phyloP scores from a whole-genome alignment of 2,113 vertebrate species.

The Lamprologus speciosus region DNA sequence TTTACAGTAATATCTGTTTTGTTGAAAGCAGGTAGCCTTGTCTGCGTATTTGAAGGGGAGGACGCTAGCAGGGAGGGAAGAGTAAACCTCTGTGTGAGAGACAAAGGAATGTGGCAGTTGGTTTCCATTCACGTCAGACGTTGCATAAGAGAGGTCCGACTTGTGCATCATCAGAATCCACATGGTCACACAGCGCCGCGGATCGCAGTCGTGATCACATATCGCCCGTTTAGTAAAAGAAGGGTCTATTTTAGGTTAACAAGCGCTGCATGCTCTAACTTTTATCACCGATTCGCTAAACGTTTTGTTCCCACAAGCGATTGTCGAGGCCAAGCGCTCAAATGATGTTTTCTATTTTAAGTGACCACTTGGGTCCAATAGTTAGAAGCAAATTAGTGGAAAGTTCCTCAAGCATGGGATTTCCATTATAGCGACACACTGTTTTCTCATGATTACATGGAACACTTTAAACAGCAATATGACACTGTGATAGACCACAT shows the following conservation, averaged over 20 bases:
- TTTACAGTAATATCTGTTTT: slow-evolving; percentile 21
- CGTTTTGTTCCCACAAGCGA: neutral
- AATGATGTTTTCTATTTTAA: slow-evolving; percentile 45
- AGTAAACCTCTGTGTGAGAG: slow-evolving; percentile 14
- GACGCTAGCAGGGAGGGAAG: neutral
- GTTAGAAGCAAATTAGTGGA: slow-evolving; percentile 30
- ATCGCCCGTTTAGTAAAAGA: neutral
- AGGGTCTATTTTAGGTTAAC: neutral
- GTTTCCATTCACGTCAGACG: slow-evolving; percentile 46
- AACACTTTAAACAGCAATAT: neutral
- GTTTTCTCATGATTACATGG: neutral
- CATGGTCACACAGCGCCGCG: neutral
- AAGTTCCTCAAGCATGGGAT: slow-evolving; percentile 26
- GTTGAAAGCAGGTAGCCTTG: neutral
- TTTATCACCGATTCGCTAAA: neutral
- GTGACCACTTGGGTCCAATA: slow-evolving; percentile 12
- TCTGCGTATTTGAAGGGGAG: neutral
- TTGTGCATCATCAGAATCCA: neutral
- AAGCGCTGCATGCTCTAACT: neutral
- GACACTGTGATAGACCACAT: neutral
- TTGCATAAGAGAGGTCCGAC: neutral
- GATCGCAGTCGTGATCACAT: neutral
- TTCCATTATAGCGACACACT: slow-evolving; percentile 25
- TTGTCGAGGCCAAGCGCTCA: neutral
- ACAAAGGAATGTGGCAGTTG: slow-evolving; percentile 32